Base-by-base conservation (phyloP, 1,140 invertebrate species). In the Charaxes varanes region DNA sequence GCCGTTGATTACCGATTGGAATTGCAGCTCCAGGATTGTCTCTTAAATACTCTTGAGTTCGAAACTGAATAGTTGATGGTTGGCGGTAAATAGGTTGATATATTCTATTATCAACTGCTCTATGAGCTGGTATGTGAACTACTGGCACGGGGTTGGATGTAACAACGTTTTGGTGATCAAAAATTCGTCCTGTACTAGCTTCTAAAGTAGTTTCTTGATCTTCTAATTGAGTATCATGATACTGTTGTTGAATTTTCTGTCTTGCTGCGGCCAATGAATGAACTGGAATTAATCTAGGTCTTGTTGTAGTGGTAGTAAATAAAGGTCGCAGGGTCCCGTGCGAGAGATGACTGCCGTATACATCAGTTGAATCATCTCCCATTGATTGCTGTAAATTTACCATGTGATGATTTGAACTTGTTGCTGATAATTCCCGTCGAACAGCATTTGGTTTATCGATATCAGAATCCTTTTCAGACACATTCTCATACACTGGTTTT, bases 281-380 rank as follows among this genome's bases (percentile, higher is more conserved):
- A 30, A 85, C 57, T 3, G 79, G 74, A 18, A 83, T 44, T 49
- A 87, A 17, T 84, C 85, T 41, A 48, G 85, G 63, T 73, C 66
- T 48, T 56, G 63, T 69, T 1, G 78, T 85, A 4, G 86, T 87
- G 0, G 89, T 91, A 1, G 89, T 92, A 50, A 91, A 91, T 6
- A 91, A 66, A 7, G 89, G 89, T 23, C 89, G 65, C 6, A 88
- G 84, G 17, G 89, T 88, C 23, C 85, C 86, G 14, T 85, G 76
- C 1, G 87, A 87, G 12, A 89, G 57, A 13, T 89, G 87, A 32
- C 88, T 87, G 17, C 88, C 88, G 48, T 91, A 91, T 4, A 91
- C 86, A 49, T 91, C 90, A 2, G 86, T 85, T 6, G 88, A 86
- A 53, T 91, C 90, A 46, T 89, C 87, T 11, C 81, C 86, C 8